phyloP scores from a whole-genome alignment of 2,888 invertebrate genomes.

The Ephialtes manifestator region DNA sequence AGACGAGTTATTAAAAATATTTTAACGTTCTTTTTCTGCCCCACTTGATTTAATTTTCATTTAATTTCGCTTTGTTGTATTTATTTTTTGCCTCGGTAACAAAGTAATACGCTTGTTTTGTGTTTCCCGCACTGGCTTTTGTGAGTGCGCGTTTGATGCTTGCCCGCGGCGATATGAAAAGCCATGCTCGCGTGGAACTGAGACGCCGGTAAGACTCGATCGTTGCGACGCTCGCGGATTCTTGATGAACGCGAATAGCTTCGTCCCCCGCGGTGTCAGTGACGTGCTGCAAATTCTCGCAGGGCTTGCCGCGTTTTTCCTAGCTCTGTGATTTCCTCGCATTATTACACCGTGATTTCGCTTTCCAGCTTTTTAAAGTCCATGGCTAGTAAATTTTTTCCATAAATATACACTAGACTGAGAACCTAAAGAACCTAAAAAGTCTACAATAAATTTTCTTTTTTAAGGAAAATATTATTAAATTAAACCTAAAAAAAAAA shows the following conservation, averaged over 20 bases:
- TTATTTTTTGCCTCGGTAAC: neutral
- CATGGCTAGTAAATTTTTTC: neutral
- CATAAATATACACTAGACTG: no score
- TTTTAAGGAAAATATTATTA: no score
- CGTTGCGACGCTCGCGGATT: constrained; percentile 58
- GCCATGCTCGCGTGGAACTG: constrained; percentile 6
- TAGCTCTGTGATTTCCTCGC: neutral
- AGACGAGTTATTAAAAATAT: no score
- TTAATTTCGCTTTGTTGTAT: neutral
- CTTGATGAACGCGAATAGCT: constrained; percentile 23
- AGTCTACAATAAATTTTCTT: no score
- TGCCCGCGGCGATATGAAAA: constrained; percentile 61
- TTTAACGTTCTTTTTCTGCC: neutral
- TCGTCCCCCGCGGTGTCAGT: constrained; percentile 40
- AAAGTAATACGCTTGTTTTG: constrained; percentile 5
- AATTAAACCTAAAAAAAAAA: no score
- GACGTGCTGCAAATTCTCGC: neutral
- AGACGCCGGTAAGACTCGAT: constrained; percentile 42
- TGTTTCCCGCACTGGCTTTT: constrained; percentile 34
- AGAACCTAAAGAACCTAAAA: no score
- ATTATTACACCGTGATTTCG: neutral
- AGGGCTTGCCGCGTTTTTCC: neutral
- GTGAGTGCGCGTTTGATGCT: constrained; percentile 56
- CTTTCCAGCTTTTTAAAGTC: neutral
- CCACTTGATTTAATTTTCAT: neutral